Base-by-base conservation (phyloP, 2,113 vertebrate genomes). In the Rhadina sibilatrix region DNA sequence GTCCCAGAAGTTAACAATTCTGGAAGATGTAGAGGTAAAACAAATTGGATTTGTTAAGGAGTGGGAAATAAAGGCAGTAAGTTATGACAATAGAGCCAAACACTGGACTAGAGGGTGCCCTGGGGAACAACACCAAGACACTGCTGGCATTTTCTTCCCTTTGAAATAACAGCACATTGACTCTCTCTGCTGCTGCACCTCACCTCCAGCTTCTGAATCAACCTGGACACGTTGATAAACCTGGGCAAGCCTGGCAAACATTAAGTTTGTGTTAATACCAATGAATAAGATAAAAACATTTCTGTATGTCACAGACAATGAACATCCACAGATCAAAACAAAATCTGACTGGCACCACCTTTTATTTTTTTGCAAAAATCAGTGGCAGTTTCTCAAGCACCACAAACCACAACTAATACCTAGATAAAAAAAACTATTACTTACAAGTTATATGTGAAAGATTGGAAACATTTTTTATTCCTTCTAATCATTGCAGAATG, bases 151-250 rank as follows among this genome's bases (percentile, higher is more conserved):
- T 63, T 84, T 37, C 25, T 22, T 68, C 27, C 13, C 46, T 79
- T 52, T 76, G 9, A 25, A 75, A 27, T 2, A 52, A 44, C 1
- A 57, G 50, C 16, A 37, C 63, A 14, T 0, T 5, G 61, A 30
- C 35, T 14, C 10, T 7, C 42, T 12, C 46, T 3, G 13, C 31
- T 66, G n/a, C 2, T 44, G 4, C 4, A 5, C 6, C 50, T 75
- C 50, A 42, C 66, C 59, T 15, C 2, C 1, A 11, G 6, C 76
- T 8, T 52, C 87, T 33, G 31, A 31, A 59, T 3, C 38, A 19
- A 16, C 2, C 2, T 11, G 25, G 77, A 11, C 11, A 11, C 0
- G 1, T 0, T 63, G 33, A 68, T 3, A 75, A 70, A 46, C 24
- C 46, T 11, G 13, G 5, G 7, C 25, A 59, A 56, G 24, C 30